Conservation (phyloP, 2,113 vertebrate genomes). For the Pungitius pungitius region DNA sequence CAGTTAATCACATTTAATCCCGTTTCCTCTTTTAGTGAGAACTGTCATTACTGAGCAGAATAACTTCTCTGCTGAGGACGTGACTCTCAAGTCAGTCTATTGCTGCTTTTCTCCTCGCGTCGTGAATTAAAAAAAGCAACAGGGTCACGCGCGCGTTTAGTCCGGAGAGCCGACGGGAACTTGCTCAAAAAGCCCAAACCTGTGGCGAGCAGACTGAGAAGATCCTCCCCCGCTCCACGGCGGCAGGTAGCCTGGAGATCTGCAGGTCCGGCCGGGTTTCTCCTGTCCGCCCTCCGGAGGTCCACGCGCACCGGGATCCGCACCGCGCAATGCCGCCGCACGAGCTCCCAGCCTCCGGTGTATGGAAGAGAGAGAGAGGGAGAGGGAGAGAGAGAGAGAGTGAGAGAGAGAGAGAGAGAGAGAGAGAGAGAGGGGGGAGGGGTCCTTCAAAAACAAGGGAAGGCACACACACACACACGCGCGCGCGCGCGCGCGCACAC, state of each 20-base stretch:
- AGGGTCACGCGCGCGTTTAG: not conserved
- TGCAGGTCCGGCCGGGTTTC: constrained; percentile 37
- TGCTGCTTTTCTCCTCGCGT: not conserved
- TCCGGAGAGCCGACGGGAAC: constrained; percentile 43
- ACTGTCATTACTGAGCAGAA: not conserved
- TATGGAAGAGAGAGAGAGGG: constrained; percentile 35
- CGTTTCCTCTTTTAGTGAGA: not conserved
- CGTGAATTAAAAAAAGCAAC: not conserved
- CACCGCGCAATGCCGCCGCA: constrained; percentile 61
- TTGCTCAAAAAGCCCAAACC: constrained; percentile 60
- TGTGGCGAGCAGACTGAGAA: constrained; percentile 29
- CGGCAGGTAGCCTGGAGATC: constrained; percentile 8
- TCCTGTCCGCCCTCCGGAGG: constrained; percentile 40
- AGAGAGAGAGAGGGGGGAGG: not conserved
- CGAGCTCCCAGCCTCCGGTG: constrained; percentile 64
- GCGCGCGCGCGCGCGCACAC: not conserved
- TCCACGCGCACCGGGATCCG: constrained; percentile 47
- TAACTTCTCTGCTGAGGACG: constrained; percentile 44
- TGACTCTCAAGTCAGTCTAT: constrained; percentile 41
- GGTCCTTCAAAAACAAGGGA: constrained; percentile 42
- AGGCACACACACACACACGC: not conserved
- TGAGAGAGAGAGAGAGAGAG: not conserved
- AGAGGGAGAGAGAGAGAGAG: not conserved
- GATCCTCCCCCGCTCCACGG: not conserved
- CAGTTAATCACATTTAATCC: not conserved